These are phyloP conservation scores for Megaptera novaeangliae DNA, from an alignment of 2,113 vertebrate species.

Conservation along the genomic window DNA sequence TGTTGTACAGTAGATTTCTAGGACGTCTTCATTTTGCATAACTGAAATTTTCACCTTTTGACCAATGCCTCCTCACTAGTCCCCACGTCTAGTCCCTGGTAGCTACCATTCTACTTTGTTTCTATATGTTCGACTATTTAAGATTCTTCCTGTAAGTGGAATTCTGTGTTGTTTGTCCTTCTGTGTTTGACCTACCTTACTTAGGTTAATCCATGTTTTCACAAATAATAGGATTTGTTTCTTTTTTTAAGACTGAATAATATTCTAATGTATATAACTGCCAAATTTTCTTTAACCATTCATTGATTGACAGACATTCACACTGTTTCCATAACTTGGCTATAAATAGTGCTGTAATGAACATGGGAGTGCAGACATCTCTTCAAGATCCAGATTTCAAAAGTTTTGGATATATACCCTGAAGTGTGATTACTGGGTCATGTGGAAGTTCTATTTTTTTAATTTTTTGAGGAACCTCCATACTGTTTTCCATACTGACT, in stretches of 20 bases:
- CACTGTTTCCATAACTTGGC: not conserved
- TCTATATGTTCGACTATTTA: not conserved
- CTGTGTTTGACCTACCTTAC: not conserved
- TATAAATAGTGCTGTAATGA: not conserved
- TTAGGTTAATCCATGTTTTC: not conserved
- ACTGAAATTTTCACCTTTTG: not conserved
- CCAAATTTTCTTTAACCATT: not conserved
- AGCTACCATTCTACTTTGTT: not conserved
- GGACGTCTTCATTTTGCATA: not conserved
- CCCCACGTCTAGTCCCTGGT: not conserved
- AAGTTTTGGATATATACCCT: not conserved
- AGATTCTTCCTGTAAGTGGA: not conserved
- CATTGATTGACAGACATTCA: not conserved
- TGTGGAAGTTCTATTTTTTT: not conserved
- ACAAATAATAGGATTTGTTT: not conserved
- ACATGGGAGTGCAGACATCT: not conserved
- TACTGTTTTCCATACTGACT: not conserved
- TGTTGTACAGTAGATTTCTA: not conserved
- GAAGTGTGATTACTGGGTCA: not conserved
- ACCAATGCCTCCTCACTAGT: not conserved
- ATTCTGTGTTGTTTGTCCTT: not conserved
- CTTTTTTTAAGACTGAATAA: not conserved
- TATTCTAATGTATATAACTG: not conserved
- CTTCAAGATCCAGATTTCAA: not conserved
- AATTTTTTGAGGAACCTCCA: not conserved